Evolutionary conservation across 2,888 invertebrate genomes (phyloP).

Genomic region (Anthrax anthrax): DNA sequence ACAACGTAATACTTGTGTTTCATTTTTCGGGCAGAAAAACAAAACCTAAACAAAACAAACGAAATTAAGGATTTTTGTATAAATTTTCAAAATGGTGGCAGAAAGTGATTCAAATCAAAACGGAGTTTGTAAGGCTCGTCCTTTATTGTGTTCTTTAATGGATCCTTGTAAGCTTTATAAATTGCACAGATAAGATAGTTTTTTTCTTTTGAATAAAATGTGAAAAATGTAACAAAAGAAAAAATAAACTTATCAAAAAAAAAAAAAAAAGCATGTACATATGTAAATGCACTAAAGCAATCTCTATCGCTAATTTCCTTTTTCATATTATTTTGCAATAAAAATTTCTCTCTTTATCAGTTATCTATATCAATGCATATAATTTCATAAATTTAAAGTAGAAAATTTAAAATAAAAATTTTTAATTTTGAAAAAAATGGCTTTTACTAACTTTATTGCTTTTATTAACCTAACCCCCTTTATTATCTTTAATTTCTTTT

Average conservation of each 20-base stretch:
- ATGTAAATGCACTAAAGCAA: not conserved
- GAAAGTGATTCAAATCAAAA: conserved; percentile 25
- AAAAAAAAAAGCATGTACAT: not conserved
- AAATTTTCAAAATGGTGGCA: conserved; percentile 18
- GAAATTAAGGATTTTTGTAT: too few relatives aligned
- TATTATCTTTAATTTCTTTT: conserved; percentile 22
- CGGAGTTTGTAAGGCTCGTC: conserved; percentile 30
- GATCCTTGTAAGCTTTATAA: conserved; percentile 29
- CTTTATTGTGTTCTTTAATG: conserved; percentile 31
- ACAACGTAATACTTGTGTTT: too few relatives aligned
- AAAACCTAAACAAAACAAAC: too few relatives aligned
- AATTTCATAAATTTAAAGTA: too few relatives aligned
- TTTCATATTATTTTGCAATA: not conserved
- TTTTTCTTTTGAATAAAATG: too few relatives aligned
- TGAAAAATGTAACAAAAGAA: too few relatives aligned
- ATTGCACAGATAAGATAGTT: not conserved
- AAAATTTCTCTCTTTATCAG: too few relatives aligned
- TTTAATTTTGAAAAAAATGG: too few relatives aligned
- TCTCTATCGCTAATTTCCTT: not conserved
- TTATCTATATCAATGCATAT: too few relatives aligned
- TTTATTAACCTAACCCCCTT: not conserved
- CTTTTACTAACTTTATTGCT: not conserved
- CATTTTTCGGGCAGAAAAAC: too few relatives aligned
- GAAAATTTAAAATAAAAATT: too few relatives aligned
- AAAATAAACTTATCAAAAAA: not conserved